Evolutionary conservation across 2,113 vertebrate species (phyloP).

Genomic region (Hucho hucho): DNA sequence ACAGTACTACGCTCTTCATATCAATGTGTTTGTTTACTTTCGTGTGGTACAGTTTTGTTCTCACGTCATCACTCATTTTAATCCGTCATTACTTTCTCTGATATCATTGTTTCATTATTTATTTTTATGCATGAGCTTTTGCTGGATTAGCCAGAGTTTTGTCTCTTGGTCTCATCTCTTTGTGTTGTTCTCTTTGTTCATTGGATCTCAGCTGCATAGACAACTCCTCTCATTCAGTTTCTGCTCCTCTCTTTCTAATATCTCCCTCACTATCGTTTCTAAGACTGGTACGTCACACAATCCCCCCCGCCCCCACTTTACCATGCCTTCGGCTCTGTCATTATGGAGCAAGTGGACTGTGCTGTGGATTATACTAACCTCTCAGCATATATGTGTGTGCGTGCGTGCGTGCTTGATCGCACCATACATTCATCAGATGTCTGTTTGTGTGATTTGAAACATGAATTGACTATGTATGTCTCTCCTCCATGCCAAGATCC

Average conservation of each 20-base stretch:
- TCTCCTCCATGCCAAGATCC: slow-evolving; percentile 63
- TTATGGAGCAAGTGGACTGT: too few relatives aligned
- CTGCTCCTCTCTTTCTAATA: neutral
- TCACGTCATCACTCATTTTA: too few relatives aligned
- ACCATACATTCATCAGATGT: neutral
- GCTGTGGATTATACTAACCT: neutral
- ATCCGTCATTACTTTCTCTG: neutral
- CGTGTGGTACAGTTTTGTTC: too few relatives aligned
- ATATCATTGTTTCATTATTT: neutral
- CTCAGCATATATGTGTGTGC: slow-evolving; percentile 57
- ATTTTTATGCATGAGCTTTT: neutral
- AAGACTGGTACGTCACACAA: slow-evolving; percentile 83
- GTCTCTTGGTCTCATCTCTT: slow-evolving; percentile 9
- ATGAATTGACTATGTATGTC: neutral
- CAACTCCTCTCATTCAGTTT: neutral
- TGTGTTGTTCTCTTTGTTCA: slow-evolving; percentile 24
- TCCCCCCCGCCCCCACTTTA: neutral
- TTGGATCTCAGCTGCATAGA: neutral
- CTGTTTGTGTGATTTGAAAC: slow-evolving; percentile 10
- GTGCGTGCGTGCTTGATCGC: neutral
- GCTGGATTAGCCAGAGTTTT: neutral
- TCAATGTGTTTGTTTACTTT: too few relatives aligned
- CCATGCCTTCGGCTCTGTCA: neutral
- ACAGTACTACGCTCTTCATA: too few relatives aligned
- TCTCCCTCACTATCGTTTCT: slow-evolving; percentile 68